phyloP scores from a whole-genome alignment of 2,888 invertebrate genomes.

The Pachycephus smyrnensis region DNA sequence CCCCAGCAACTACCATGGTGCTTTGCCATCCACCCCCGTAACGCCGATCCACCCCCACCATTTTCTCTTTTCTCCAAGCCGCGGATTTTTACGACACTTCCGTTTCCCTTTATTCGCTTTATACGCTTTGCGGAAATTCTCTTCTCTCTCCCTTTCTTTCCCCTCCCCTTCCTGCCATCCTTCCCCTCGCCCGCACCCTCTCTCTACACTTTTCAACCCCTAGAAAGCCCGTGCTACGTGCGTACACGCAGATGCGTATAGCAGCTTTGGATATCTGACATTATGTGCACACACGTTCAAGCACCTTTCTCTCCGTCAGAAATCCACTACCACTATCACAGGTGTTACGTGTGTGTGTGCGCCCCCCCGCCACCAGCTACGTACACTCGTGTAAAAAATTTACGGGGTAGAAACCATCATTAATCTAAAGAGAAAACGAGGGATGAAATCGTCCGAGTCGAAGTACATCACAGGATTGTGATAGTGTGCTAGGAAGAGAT shows the following conservation, averaged over 20 bases:
- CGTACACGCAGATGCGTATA: not conserved
- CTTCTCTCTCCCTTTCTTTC: not conserved
- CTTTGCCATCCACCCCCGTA: not conserved
- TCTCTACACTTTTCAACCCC: not conserved
- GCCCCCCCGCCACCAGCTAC: not conserved
- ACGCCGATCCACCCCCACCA: no score
- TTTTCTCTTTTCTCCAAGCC: slow-evolving; percentile 10
- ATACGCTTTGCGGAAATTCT: slow-evolving; percentile 2
- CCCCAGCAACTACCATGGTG: slow-evolving; percentile 1
- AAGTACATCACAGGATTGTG: not conserved
- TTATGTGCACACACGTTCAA: not conserved
- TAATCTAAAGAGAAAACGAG: not conserved
- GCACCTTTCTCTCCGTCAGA: no score
- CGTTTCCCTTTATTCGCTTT: slow-evolving; percentile 13
- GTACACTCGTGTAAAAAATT: not conserved
- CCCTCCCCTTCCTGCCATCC: not conserved
- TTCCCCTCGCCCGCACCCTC: not conserved
- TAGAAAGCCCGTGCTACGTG: not conserved
- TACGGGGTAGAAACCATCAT: not conserved
- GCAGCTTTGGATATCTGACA: not conserved
- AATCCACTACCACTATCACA: not conserved
- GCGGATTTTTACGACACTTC: slow-evolving; percentile 31
- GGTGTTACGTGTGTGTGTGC: not conserved
- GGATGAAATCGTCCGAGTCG: no score
- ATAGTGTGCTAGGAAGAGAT: not conserved